Conservation (phyloP, 2,113 vertebrate species). For the Elephas maximus region DNA sequence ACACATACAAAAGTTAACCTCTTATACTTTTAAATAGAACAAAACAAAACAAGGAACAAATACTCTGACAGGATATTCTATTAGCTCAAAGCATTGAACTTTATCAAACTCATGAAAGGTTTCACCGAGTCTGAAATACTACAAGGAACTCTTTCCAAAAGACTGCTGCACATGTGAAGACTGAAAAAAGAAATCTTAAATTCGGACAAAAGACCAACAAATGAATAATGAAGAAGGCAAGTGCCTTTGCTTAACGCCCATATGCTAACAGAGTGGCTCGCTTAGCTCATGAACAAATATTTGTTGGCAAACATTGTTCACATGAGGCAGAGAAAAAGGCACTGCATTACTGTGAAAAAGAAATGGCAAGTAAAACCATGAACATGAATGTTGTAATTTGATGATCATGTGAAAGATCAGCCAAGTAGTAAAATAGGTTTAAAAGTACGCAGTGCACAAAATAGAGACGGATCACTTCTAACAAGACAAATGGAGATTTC, state of each 20-base stretch:
- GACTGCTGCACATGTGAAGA: background rate
- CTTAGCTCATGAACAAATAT: background rate
- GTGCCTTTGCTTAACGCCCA: background rate
- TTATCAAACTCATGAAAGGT: constrained; percentile 23
- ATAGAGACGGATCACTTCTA: background rate
- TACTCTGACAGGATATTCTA: constrained; percentile 41
- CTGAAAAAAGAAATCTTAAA: too few species aligned
- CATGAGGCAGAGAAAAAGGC: background rate
- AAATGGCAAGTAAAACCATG: background rate
- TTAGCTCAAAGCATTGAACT: constrained; percentile 40
- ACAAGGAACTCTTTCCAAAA: constrained; percentile 2
- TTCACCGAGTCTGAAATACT: constrained; percentile 33
- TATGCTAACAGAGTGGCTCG: background rate
- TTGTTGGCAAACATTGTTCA: background rate
- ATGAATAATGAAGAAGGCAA: background rate
- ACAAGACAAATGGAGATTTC: background rate
- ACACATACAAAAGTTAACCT: constrained; percentile 58
- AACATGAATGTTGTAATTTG: background rate
- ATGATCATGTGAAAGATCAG: background rate
- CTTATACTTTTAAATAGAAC: constrained; percentile 37
- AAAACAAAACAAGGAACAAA: background rate
- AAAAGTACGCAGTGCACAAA: background rate
- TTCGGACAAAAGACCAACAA: background rate
- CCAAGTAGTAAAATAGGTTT: background rate
- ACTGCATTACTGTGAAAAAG: background rate